Base-by-base conservation (phyloP, 2,113 vertebrate species). In the Beaufortia kweichowensis region DNA sequence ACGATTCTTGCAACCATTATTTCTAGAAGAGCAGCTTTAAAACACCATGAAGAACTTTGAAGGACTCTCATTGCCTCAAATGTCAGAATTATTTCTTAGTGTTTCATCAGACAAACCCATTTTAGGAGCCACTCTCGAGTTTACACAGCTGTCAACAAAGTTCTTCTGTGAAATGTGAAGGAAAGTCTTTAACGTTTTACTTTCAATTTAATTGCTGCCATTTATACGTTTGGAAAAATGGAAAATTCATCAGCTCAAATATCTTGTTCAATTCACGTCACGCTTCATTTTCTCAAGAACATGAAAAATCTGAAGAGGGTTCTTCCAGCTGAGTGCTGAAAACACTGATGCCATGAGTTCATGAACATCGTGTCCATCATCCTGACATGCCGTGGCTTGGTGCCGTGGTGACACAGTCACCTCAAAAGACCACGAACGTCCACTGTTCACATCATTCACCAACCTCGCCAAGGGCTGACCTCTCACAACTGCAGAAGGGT, bases 91-190 rank as follows among this genome's bases (percentile, higher is more conserved):
- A 82, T 84, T 86, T 83, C 85, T 79, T 69, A 39, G 12, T 62
- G 74, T 84, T 82, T 79, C 79, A 85, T 82, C 84, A 87, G 75
- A 83, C 79, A 64, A 35, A 66, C 79, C 71, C 59, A 71, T 76
- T 68, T 80, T 68, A 71, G 63, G 60, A 75, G 69, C 69, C 41
- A 43, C 21, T 33, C 67, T 56, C n/a, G 24, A 70, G 50, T 56
- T 56, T 70, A 46, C n/a, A 56, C 69, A 72, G 35, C 69, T 68
- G 55, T 69, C 64, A 77, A 77, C 75, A 67, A 79, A 61, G 50
- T 59, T 26, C 65, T 69, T 80, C 43, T 60, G 33, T 60, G 69
- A 23, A 60, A 60, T n/a, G 35, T 10, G 43, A 59, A 10, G 33
- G 14, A 59, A 59, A n/a, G 17, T 35, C 55, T 19, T 57, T 29